These are phyloP conservation scores for Odocoileus virginianus DNA, from an alignment of 2,113 vertebrate genomes.

Conservation along the genomic window DNA sequence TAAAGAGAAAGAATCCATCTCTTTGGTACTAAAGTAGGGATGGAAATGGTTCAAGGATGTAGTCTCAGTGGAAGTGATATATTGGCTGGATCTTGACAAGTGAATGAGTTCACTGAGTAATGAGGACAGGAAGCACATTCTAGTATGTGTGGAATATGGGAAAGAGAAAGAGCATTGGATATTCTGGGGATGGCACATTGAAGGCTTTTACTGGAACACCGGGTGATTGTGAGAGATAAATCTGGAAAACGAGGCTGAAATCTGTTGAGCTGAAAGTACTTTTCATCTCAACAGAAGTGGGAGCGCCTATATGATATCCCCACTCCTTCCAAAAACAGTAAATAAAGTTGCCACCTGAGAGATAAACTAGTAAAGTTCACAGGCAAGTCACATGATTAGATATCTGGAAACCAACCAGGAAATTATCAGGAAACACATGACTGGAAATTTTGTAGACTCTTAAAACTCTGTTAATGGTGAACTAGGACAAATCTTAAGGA, in stretches of 20 bases:
- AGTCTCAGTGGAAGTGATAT: not conserved
- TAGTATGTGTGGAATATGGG: not conserved
- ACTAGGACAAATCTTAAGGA: slow-evolving; percentile 19
- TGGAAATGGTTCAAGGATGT: not conserved
- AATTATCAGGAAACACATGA: not conserved
- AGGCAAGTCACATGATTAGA: not conserved
- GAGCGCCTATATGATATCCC: not conserved
- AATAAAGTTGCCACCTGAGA: not conserved
- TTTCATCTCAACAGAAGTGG: not conserved
- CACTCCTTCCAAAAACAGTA: not conserved
- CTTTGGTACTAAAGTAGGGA: not conserved
- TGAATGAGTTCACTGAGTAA: not conserved
- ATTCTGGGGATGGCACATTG: not conserved
- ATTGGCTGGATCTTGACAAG: not conserved
- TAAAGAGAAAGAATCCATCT: not conserved
- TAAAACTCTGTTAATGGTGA: not conserved
- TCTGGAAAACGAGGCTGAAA: not conserved
- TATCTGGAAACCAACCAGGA: slow-evolving; percentile 10
- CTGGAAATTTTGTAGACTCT: slow-evolving; percentile 6
- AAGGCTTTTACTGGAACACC: not conserved
- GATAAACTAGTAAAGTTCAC: not conserved
- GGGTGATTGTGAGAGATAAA: not conserved
- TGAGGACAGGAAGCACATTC: not conserved
- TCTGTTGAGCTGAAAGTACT: not conserved
- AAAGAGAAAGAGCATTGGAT: not conserved